These are phyloP conservation scores for Xanthostigma xanthostigma DNA, from an alignment of 2,888 invertebrate species.

Conservation along the genomic window DNA sequence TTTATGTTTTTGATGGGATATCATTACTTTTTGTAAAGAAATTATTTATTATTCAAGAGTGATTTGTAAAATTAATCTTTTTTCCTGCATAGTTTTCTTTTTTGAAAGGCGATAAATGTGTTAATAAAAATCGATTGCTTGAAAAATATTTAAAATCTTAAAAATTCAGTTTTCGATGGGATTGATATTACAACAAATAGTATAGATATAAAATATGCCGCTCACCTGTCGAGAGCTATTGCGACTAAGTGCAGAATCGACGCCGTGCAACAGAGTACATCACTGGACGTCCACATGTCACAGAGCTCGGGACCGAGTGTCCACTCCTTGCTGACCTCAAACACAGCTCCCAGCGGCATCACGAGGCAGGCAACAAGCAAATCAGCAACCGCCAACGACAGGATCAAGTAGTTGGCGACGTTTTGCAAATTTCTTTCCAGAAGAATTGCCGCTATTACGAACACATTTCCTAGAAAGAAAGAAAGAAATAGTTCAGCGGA, in stretches of 20 bases:
- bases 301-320: conserved; percentile 74
- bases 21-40: too few relatives aligned
- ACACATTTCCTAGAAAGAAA: conserved; percentile 62
- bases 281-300: conserved; percentile 88
- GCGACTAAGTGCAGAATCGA: conserved; percentile 69
- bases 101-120: too few relatives aligned
- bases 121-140: too few relatives aligned
- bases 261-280: conserved; percentile 81
- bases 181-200: too few relatives aligned
- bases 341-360: conserved; percentile 63
- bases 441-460: conserved; percentile 85
- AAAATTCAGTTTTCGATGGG: too few relatives aligned
- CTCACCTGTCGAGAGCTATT: conserved; percentile 66
- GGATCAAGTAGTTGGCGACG: conserved; percentile 80
- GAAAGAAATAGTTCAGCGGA: background rate
- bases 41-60: too few relatives aligned
- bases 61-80: too few relatives aligned
- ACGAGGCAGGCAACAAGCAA: conserved; percentile 74
- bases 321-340: conserved; percentile 69
- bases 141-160: too few relatives aligned
- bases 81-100: too few relatives aligned
- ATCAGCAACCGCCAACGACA: conserved; percentile 83
- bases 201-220: background rate
- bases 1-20: too few relatives aligned
- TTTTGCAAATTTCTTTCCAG: conserved; percentile 75